Evolutionary conservation across 2,113 vertebrate genomes (phyloP).

Genomic region (Anser brachyrhynchus): DNA sequence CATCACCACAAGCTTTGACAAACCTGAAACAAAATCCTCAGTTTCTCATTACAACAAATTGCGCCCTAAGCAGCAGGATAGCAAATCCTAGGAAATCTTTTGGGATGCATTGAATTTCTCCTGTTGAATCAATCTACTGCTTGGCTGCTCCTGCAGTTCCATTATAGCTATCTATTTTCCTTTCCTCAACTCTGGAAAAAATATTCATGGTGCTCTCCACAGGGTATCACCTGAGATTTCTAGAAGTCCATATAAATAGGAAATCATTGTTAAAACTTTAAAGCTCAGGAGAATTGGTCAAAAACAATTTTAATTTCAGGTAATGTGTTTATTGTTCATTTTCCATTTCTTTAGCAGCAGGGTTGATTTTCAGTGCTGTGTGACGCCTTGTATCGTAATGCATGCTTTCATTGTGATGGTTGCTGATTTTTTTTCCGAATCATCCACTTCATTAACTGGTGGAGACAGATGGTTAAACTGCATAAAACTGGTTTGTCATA

Average conservation of each 20-base stretch:
- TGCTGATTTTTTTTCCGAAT: slow-evolving; percentile 43
- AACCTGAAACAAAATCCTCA: slow-evolving; percentile 69
- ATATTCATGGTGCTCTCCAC: slow-evolving; percentile 45
- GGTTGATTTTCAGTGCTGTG: slow-evolving; percentile 34
- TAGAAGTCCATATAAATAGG: slow-evolving; percentile 34
- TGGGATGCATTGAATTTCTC: slow-evolving; percentile 73
- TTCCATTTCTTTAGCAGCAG: slow-evolving; percentile 27
- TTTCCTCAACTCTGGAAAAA: slow-evolving; percentile 58
- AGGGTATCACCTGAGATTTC: slow-evolving; percentile 62
- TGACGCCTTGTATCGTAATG: not conserved
- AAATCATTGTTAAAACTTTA: slow-evolving; percentile 39
- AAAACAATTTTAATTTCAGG: slow-evolving; percentile 63
- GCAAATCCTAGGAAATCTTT: slow-evolving; percentile 69
- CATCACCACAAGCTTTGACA: slow-evolving; percentile 54
- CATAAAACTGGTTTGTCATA: slow-evolving; percentile 23
- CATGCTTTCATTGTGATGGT: slow-evolving; percentile 16
- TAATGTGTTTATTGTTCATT: slow-evolving; percentile 43
- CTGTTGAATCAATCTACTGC: slow-evolving; percentile 78
- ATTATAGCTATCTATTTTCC: slow-evolving; percentile 70
- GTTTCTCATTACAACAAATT: slow-evolving; percentile 76
- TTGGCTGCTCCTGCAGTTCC: slow-evolving; percentile 69
- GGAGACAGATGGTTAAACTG: not conserved
- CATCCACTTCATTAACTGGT: not conserved
- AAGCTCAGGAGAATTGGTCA: slow-evolving; percentile 41
- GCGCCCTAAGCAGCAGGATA: slow-evolving; percentile 58